Percentiles rank a stretch among this genome's conserved stretches.
Evolutionary conservation across 2,888 invertebrate genomes (phyloP).

Genomic region (Mimachlamys varia): DNA sequence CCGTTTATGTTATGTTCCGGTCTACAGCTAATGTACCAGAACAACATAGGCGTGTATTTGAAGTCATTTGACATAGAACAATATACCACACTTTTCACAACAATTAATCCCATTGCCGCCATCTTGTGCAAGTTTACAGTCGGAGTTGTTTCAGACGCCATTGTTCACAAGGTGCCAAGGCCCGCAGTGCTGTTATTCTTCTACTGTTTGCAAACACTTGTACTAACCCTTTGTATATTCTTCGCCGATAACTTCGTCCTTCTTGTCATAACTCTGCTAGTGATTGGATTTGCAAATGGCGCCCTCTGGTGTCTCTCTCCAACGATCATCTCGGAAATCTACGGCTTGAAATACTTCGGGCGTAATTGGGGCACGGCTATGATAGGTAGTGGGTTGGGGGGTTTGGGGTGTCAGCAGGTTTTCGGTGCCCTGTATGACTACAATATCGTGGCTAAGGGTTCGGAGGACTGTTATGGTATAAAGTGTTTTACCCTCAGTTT

Average conservation of each 20-base stretch:
- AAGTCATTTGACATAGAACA: slow-evolving; percentile 61
- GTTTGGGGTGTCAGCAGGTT: slow-evolving; percentile 60
- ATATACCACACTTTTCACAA: slow-evolving; percentile 63
- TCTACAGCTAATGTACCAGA: slow-evolving; percentile 65
- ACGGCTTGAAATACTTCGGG: slow-evolving; percentile 67
- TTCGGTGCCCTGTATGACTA: slow-evolving; percentile 64
- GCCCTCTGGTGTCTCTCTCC: slow-evolving; percentile 69
- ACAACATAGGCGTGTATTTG: slow-evolving; percentile 64
- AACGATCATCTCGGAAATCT: slow-evolving; percentile 67
- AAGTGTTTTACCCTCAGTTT: slow-evolving; percentile 65
- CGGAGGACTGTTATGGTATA: slow-evolving; percentile 62
- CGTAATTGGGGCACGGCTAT: slow-evolving; percentile 68
- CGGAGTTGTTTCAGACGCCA: slow-evolving; percentile 63
- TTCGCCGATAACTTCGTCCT: slow-evolving; percentile 59
- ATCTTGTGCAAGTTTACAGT: slow-evolving; percentile 61
- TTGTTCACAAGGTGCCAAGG: slow-evolving; percentile 61
- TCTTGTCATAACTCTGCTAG: slow-evolving; percentile 54
- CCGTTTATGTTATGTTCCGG: slow-evolving; percentile 63
- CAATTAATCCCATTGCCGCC: slow-evolving; percentile 61
- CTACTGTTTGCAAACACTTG: slow-evolving; percentile 58
- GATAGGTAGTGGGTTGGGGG: slow-evolving; percentile 65
- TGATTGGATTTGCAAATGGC: slow-evolving; percentile 65
- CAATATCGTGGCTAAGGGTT: slow-evolving; percentile 53
- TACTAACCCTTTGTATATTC: slow-evolving; percentile 58
- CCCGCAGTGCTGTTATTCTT: slow-evolving; percentile 56